Evolutionary conservation across 2,113 vertebrate species (phyloP).

Genomic region (Puffinus mauretanicus): DNA sequence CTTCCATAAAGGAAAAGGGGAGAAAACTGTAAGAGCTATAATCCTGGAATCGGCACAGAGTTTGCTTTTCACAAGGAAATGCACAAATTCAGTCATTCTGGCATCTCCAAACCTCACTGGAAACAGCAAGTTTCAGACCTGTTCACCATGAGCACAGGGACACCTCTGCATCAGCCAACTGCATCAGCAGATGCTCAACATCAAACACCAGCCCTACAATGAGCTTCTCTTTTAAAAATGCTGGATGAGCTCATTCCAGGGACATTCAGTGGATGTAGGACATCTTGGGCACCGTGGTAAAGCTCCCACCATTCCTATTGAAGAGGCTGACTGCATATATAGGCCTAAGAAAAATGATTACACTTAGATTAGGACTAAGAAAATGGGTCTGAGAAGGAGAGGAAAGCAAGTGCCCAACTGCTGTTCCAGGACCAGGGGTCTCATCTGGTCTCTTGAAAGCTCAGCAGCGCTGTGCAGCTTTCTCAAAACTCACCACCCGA

Average conservation of each 20-base stretch:
- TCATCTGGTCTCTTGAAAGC: neutral
- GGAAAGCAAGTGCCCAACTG: neutral
- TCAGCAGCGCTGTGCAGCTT: neutral
- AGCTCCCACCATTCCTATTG: neutral
- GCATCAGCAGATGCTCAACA: neutral
- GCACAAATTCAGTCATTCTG: neutral
- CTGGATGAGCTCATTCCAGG: neutral
- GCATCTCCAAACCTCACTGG: neutral
- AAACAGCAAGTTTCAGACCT: neutral
- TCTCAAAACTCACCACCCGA: neutral
- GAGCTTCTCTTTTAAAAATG: neutral
- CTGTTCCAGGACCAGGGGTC: neutral
- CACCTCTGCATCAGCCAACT: too few species aligned
- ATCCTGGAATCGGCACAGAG: neutral
- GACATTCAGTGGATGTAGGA: neutral
- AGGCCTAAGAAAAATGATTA: neutral
- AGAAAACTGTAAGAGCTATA: neutral
- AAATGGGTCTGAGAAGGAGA: neutral
- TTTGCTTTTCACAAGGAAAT: slow-evolving; percentile 8
- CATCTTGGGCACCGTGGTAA: too few species aligned
- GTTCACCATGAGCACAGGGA: neutral
- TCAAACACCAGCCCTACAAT: neutral
- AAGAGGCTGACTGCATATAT: neutral
- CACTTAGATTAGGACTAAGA: neutral
- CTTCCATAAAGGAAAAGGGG: neutral